phyloP scores from a whole-genome alignment of 2,797 vertebrate species.

The Pipistrellus pipistrellus region DNA sequence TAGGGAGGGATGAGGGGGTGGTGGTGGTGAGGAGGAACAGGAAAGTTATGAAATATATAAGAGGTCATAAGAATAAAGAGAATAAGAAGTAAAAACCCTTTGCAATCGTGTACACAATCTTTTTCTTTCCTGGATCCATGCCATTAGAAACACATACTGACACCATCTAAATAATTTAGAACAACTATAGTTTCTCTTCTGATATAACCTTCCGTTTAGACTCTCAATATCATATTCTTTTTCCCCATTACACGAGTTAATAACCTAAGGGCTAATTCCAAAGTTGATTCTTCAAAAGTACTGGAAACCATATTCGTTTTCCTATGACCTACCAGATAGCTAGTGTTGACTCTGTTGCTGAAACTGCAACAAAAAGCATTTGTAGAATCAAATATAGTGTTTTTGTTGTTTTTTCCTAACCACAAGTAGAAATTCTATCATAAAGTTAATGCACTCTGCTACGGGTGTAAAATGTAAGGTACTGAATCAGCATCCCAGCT shows the following conservation, averaged over 20 bases:
- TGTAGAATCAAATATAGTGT: not conserved
- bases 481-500: constrained; percentile 71
- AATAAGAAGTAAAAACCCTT: constrained; percentile 51
- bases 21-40: not conserved
- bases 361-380: constrained; percentile 38
- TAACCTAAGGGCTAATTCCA: constrained; percentile 18
- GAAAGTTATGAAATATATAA: constrained; percentile 43
- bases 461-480: not conserved
- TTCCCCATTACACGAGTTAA: constrained; percentile 15
- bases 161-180: not conserved
- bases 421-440: constrained; percentile 51
- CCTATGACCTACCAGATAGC: not conserved
- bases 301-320: constrained; percentile 32
- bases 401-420: not conserved
- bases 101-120: not conserved
- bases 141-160: not conserved
- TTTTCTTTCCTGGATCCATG: constrained; percentile 66
- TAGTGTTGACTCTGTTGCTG: not conserved
- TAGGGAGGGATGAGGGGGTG: too few relatives aligned
- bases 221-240: constrained; percentile 4
- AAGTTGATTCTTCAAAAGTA: constrained; percentile 36
- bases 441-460: constrained; percentile 21
- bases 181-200: not conserved
- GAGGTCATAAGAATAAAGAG: constrained; percentile 28
- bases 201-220: not conserved